Evolutionary conservation across 2,888 invertebrate species (phyloP), one percentile per base, ranked within the genome.

Genomic region (Ctenicera cuprea): DNA sequence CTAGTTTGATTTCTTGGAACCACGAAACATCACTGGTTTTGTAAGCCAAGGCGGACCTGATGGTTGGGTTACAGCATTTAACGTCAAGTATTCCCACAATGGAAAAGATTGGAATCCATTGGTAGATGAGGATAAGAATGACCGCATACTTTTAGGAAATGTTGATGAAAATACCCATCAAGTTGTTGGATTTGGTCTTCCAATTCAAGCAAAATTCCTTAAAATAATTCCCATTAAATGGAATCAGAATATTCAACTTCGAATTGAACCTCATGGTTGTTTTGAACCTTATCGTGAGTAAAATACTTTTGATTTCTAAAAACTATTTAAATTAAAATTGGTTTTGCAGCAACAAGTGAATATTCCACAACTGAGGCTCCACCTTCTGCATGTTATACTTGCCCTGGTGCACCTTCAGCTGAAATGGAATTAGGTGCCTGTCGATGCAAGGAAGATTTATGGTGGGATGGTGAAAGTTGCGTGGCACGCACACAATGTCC

Each of bases 251-350:
- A 93, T 96, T 37, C 93, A 94, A 78, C 88, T 97, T 85, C 90
- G 92, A 71, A 86, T 93, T 0, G 95, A 97, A 81, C 90, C 96
- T 0, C 87, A 92, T 12, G 96, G 96, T 5, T 97, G 97, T 83
- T 95, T 90, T 79, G 87, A 91, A 78, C 92, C 93, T 0, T 95
- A 95, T 84, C 89, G 91, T 91, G 87, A 90, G 90, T 43, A 14
- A 26, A 59, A 14, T 38, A 38, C 26, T 3, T n/a, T 48, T 26
- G 26, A 26, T 33, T 9, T 33, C 33, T 33, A 33, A 18, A 16
- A 7, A 14, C 45, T 45, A 14, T 8, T 8, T 4, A 45, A 14
- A 18, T 16, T 7, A 45, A 45, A 33, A 33, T 33, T 33, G 9
- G 1, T 33, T 33, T 4, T 63, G 11, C n/a, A 66, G 70, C 45